A percentile compares a stretch with the other conserved stretches of the same genome.
phyloP scores from a whole-genome alignment of 2,113 vertebrate genomes.

The Notothenia coriiceps region DNA sequence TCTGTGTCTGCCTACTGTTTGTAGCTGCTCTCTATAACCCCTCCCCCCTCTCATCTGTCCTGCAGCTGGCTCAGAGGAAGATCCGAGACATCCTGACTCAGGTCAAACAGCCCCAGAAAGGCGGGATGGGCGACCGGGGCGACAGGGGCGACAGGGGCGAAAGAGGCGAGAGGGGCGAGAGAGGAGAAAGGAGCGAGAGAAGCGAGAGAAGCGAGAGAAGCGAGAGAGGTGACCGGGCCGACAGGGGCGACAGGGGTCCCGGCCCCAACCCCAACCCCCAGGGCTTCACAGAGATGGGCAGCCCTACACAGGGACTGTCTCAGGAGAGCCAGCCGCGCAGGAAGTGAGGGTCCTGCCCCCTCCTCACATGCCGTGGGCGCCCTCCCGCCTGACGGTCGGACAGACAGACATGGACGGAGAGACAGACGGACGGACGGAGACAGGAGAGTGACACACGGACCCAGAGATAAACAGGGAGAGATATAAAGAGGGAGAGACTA shows the following conservation, averaged over 20 bases:
- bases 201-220: too few relatives aligned
- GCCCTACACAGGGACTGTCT: conserved; percentile 74
- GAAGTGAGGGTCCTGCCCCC: conserved; percentile 84
- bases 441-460: conserved; percentile 80
- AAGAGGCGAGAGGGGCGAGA: too few relatives aligned
- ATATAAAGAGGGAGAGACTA: conserved; percentile 69
- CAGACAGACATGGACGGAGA: conserved; percentile 65
- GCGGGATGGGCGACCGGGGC: conserved; percentile 61
- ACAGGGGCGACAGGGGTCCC: conserved; percentile 56
- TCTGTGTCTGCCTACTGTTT: not conserved
- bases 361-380: conserved; percentile 25
- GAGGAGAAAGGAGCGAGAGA: too few relatives aligned
- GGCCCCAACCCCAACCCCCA: conserved; percentile 74
- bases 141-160: too few relatives aligned
- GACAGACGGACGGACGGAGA: conserved; percentile 72
- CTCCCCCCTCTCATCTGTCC: conserved; percentile 4
- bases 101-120: conserved; percentile 94
- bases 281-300: conserved; percentile 77
- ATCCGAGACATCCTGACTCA: conserved; percentile 97
- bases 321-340: conserved; percentile 82
- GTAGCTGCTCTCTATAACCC: not conserved
- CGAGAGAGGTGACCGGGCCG: too few relatives aligned
- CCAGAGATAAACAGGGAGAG: conserved; percentile 82
- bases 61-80: conserved; percentile 94
- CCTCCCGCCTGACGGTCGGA: conserved; percentile 66